Conservation (phyloP, 2,113 vertebrate species). For the Apteryx mantelli region DNA sequence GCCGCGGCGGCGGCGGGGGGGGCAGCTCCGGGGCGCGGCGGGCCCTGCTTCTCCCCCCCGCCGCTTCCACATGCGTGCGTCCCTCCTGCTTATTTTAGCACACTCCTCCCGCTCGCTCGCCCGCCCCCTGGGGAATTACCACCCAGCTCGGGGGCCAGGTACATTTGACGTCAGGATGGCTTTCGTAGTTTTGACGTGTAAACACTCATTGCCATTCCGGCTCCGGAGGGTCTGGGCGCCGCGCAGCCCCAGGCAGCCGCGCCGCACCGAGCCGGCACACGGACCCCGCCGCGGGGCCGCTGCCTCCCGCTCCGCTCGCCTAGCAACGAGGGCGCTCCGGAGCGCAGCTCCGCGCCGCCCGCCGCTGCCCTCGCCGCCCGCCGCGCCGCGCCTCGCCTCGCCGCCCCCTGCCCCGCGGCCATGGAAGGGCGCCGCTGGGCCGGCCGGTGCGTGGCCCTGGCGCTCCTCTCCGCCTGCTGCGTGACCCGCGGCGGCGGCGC, state of each 20-base stretch:
- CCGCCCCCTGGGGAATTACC: constrained; percentile 73
- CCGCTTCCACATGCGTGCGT: not conserved
- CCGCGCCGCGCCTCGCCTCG: not conserved
- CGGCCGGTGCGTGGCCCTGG: constrained; percentile 62
- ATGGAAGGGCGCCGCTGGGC: constrained; percentile 85
- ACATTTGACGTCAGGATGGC: constrained; percentile 92
- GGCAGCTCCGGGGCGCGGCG: not conserved
- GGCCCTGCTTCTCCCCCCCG: not conserved
- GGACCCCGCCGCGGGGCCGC: not conserved
- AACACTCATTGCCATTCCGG: constrained; percentile 80
- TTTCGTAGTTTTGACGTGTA: constrained; percentile 91
- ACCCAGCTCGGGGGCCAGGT: constrained; percentile 82
- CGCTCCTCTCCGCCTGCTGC: constrained; percentile 72
- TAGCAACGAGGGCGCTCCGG: constrained; percentile 17
- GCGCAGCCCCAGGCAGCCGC: constrained; percentile 31
- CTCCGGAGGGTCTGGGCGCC: constrained; percentile 67
- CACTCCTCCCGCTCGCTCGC: not conserved
- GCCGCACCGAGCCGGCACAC: not conserved
- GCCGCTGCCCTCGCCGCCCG: not conserved
- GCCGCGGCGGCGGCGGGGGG: not conserved
- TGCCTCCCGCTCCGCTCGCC: not conserved
- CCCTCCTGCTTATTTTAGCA: not conserved
- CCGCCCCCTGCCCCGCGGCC: constrained; percentile 31
- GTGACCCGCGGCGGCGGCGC: constrained; percentile 50
- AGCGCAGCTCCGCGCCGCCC: too few species aligned